These are phyloP conservation scores for Brevipalpus yothersi DNA, from an alignment of 1,140 invertebrate genomes.

Conservation along the genomic window DNA sequence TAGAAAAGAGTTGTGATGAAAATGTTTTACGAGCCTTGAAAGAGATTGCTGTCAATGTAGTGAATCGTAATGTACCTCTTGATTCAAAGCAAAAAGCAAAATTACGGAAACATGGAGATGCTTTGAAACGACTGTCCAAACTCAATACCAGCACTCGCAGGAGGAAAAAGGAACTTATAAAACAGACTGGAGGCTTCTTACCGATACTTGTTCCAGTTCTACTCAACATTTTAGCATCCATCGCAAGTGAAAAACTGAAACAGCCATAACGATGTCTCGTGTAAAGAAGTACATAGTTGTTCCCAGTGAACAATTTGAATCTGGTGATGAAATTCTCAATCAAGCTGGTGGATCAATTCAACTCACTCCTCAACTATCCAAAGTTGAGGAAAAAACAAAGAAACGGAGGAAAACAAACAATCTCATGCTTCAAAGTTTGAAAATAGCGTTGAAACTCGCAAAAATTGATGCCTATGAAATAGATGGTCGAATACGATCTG, in stretches of 20 bases:
- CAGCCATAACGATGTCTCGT: no score
- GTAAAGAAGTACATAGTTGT: no score
- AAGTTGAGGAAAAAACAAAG: no score
- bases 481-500: neutral
- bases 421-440: no score
- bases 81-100: neutral
- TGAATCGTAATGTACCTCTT: neutral
- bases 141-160: no score
- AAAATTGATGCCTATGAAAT: neutral
- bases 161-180: neutral
- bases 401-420: no score
- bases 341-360: no score
- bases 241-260: neutral
- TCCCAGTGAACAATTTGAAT: no score
- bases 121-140: no score
- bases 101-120: neutral
- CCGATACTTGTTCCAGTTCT: neutral
- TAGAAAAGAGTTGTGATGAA: neutral
- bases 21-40: neutral
- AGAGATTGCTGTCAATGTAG: neutral
- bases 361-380: no score
- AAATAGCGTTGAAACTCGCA: neutral
- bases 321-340: no score
- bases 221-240: no score
- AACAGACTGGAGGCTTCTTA: neutral